phyloP scores from a whole-genome alignment of 2,888 invertebrate genomes.

The Marronus borbonicus region DNA sequence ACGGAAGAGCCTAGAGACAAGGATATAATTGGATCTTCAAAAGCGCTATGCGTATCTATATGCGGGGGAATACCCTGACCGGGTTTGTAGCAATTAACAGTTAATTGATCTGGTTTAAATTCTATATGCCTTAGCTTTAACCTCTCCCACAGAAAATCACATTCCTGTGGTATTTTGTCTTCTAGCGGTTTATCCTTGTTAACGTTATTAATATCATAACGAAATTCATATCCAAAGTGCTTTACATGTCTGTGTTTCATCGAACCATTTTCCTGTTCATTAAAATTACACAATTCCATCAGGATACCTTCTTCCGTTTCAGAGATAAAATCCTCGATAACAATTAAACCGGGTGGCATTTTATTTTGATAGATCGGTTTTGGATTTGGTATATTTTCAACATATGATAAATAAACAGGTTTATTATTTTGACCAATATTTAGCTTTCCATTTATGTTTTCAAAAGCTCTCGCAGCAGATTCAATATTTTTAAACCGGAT shows the following conservation, averaged over 20 bases:
- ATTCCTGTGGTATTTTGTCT: conserved; percentile 80
- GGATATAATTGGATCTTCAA: conserved; percentile 90
- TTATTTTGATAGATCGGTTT: conserved; percentile 63
- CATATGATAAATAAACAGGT: conserved; percentile 79
- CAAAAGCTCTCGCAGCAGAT: conserved; percentile 75
- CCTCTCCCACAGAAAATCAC: conserved; percentile 77
- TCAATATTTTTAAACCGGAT: conserved; percentile 74
- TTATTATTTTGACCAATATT: conserved; percentile 75
- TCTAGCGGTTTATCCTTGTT: conserved; percentile 79
- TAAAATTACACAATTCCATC: conserved; percentile 72
- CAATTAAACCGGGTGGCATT: conserved; percentile 79
- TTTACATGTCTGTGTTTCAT: conserved; percentile 89
- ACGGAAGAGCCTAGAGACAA: conserved; percentile 87
- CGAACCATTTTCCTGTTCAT: conserved; percentile 70
- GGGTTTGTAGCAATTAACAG: conserved; percentile 86
- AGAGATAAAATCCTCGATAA: conserved; percentile 82
- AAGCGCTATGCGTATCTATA: conserved; percentile 96
- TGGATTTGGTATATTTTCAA: conserved; percentile 68
- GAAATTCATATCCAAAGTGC: conserved; percentile 94
- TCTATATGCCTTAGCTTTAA: conserved; percentile 67
- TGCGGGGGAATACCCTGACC: conserved; percentile 97
- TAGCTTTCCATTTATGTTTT: conserved; percentile 75
- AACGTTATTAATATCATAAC: conserved; percentile 90
- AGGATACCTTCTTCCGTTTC: conserved; percentile 78
- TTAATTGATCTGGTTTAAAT: conserved; percentile 84